Conservation (phyloP, 2,888 invertebrate genomes). For the Tortrix viridana region DNA sequence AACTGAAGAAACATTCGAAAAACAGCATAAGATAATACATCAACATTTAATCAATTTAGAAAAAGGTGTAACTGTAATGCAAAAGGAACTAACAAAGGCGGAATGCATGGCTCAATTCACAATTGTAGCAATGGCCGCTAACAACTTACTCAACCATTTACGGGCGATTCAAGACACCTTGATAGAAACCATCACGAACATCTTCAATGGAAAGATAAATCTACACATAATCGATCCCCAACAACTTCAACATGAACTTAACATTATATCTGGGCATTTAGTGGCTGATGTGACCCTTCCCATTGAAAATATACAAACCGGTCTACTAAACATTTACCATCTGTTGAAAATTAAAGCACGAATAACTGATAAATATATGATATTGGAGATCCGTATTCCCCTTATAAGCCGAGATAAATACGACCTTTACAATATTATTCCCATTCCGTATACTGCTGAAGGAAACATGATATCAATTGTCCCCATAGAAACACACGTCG, state of each 20-base stretch:
- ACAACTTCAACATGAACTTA: slow-evolving; percentile 1
- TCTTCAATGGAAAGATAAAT: neutral
- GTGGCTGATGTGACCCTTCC: neutral
- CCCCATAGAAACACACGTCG: slow-evolving; percentile 7
- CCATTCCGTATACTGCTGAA: neutral
- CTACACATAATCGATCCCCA: neutral
- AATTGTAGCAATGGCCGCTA: slow-evolving; percentile 12
- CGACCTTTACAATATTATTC: neutral
- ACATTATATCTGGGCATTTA: neutral
- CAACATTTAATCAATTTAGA: slow-evolving; percentile 12
- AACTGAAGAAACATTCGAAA: slow-evolving; percentile 12
- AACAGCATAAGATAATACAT: slow-evolving; percentile 28
- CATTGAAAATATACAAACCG: neutral
- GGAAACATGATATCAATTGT: slow-evolving; percentile 3
- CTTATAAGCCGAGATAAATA: slow-evolving; percentile 1
- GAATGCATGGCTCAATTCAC: slow-evolving; percentile 1
- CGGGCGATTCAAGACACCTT: slow-evolving; percentile 6
- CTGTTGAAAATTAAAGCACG: neutral
- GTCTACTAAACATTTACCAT: neutral
- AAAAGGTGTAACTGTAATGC: neutral
- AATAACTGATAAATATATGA: neutral
- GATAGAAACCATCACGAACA: slow-evolving; percentile 2
- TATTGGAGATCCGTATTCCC: slow-evolving; percentile 5
- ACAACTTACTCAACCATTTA: slow-evolving; percentile 20
- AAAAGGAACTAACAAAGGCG: neutral